A percentile compares a stretch with the other conserved stretches of the same genome.
Evolutionary conservation across 2,888 invertebrate species (phyloP).

Genomic region (Drosophila buzzatii): DNA sequence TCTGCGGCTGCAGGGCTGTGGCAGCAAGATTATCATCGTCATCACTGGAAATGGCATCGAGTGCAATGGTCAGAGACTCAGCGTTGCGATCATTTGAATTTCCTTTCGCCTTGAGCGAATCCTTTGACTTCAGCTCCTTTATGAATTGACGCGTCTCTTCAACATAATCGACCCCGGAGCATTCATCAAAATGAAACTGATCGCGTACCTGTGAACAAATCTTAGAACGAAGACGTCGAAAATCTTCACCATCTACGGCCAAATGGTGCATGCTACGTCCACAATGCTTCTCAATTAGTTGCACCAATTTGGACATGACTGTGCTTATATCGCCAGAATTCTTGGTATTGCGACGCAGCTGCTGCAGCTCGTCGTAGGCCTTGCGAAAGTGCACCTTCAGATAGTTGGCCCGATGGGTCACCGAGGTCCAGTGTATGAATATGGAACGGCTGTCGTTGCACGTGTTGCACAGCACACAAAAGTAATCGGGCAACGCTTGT

Average conservation of each 20-base stretch:
- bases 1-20: neutral
- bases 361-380: conserved; percentile 86
- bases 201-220: conserved; percentile 89
- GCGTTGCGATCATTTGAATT: conserved; percentile 85
- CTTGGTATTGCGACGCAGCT: conserved; percentile 36
- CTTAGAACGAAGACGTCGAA: conserved; percentile 88
- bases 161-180: conserved; percentile 86
- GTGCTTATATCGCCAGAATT: conserved; percentile 20
- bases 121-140: conserved; percentile 44
- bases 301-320: conserved; percentile 84
- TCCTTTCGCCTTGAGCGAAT: conserved; percentile 45
- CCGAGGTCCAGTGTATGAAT: conserved; percentile 91
- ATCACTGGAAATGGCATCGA: conserved; percentile 83
- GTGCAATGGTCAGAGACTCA: conserved; percentile 64
- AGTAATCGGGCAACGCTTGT: conserved; percentile 90
- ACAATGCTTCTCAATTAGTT: conserved; percentile 90
- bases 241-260: conserved; percentile 89
- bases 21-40: conserved; percentile 64
- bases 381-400: conserved; percentile 87
- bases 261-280: conserved; percentile 89
- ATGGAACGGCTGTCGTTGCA: conserved; percentile 92
- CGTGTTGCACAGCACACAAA: conserved; percentile 92
- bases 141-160: conserved; percentile 85
- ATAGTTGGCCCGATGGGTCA: conserved; percentile 91
- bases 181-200: conserved; percentile 89